Percentiles rank a stretch among this genome's conserved stretches.
phyloP scores from a whole-genome alignment of 2,113 vertebrate genomes.

The Chaetorhynchus papuensis region DNA sequence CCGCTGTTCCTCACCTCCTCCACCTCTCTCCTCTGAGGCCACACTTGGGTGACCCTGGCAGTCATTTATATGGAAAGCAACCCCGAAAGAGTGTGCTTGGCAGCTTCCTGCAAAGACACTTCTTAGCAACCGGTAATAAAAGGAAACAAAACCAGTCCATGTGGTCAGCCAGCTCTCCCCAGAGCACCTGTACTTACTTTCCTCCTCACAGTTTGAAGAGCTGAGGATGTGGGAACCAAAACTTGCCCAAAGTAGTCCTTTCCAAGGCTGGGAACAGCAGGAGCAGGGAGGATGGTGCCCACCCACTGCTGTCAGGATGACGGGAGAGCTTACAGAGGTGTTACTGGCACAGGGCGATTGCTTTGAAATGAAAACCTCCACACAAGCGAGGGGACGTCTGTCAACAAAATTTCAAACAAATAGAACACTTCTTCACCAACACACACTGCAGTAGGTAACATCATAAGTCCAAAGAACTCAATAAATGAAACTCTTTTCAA shows the following conservation, averaged over 20 bases:
- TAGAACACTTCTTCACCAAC: neutral
- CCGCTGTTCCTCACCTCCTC: neutral
- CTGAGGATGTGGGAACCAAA: neutral
- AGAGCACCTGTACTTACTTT: neutral
- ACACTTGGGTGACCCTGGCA: neutral
- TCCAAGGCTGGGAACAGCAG: neutral
- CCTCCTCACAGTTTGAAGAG: neutral
- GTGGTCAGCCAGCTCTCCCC: neutral
- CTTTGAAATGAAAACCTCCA: neutral
- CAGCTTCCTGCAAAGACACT: neutral
- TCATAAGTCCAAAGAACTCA: accelerated
- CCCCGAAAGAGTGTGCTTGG: neutral
- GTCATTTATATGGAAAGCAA: neutral
- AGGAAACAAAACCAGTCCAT: neutral
- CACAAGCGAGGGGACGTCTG: neutral
- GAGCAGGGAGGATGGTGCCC: neutral
- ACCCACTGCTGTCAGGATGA: neutral
- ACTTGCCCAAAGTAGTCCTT: neutral
- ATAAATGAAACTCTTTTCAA: neutral
- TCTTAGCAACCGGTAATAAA: neutral
- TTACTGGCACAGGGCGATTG: neutral
- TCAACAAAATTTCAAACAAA: neutral
- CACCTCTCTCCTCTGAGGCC: neutral
- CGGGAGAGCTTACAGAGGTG: accelerated
- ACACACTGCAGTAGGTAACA: neutral